These are phyloP conservation scores for Leptarthrus brevirostris DNA, from an alignment of 2,888 invertebrate species.

Conservation along the genomic window DNA sequence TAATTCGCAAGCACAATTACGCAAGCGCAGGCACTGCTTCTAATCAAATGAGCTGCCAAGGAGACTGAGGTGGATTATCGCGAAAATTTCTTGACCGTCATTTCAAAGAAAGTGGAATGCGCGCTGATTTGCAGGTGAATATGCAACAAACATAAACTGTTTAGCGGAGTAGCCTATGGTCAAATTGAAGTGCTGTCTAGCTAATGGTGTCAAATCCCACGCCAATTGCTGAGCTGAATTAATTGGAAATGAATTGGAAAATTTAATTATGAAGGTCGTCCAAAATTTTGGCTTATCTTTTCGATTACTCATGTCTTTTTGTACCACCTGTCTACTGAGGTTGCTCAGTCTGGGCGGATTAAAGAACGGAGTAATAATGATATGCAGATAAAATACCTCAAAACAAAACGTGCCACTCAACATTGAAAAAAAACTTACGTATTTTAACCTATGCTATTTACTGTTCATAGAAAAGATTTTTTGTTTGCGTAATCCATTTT, in stretches of 20 bases:
- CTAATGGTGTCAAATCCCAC: slow-evolving; percentile 35
- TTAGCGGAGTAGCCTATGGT: neutral
- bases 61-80: neutral
- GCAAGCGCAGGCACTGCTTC: slow-evolving; percentile 12
- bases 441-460: too few relatives aligned
- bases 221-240: neutral
- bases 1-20: slow-evolving; percentile 6
- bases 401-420: too few relatives aligned
- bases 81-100: slow-evolving; percentile 28
- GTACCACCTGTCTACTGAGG: too few relatives aligned
- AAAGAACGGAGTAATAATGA: too few relatives aligned
- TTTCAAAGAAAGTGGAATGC: slow-evolving; percentile 32
- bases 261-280: slow-evolving; percentile 23
- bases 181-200: slow-evolving; percentile 10
- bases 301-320: too few relatives aligned
- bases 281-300: neutral
- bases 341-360: too few relatives aligned
- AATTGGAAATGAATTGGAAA: slow-evolving; percentile 3
- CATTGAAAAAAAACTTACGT: too few relatives aligned
- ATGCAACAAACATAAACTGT: slow-evolving; percentile 13
- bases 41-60: slow-evolving; percentile 18
- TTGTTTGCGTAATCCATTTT: too few relatives aligned
- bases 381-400: too few relatives aligned
- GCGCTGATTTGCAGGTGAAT: neutral
- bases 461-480: too few relatives aligned